These are phyloP conservation scores for Mamestra brassicae DNA, from an alignment of 2,888 invertebrate species.

Conservation along the genomic window DNA sequence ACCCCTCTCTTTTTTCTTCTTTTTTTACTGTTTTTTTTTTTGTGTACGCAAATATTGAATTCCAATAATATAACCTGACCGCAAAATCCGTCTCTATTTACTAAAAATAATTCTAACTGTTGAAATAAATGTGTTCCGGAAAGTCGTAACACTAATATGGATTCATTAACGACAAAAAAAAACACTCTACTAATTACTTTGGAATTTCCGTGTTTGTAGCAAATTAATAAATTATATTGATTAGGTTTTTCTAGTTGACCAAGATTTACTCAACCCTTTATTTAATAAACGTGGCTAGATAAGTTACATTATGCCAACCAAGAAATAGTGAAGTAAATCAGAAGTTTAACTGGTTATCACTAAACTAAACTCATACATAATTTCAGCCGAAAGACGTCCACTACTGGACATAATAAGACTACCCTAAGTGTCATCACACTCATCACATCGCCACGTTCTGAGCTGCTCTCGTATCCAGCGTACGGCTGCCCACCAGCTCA, in stretches of 20 bases:
- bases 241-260: not conserved
- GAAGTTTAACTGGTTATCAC: not conserved
- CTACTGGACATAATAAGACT: not conserved
- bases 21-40: not conserved
- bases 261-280: not conserved
- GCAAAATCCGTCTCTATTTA: not conserved
- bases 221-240: constrained; percentile 18
- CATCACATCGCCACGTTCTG: not conserved
- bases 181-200: constrained; percentile 33
- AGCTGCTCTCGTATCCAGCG: not conserved
- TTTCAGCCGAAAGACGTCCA: not conserved
- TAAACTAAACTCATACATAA: not conserved
- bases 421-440: not conserved
- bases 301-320: not conserved
- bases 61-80: not conserved
- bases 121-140: constrained; percentile 38
- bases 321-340: not conserved
- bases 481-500: not conserved
- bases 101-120: constrained; percentile 27
- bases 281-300: not conserved
- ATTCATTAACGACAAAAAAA: constrained; percentile 45
- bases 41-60: not conserved
- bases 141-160: constrained; percentile 47
- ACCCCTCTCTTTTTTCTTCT: not conserved
- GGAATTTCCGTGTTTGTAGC: constrained; percentile 28